Evolutionary conservation across 1,140 invertebrate genomes (phyloP).

Genomic region (Frieseomelitta varia): DNA sequence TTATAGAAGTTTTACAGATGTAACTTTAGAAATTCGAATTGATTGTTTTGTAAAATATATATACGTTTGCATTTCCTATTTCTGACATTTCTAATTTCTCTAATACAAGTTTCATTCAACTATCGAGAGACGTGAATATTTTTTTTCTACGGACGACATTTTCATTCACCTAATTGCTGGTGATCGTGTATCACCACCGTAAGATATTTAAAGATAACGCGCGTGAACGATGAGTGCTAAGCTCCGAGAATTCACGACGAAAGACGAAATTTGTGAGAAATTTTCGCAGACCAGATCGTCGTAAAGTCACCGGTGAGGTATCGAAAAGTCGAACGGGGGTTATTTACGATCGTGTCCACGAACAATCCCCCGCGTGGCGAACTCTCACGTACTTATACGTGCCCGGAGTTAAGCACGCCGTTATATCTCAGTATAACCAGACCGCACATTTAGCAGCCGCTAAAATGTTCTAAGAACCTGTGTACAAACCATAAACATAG

Average conservation of each 20-base stretch:
- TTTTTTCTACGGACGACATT: no score
- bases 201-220: no score
- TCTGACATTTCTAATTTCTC: no score
- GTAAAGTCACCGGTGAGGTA: background rate
- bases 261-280: background rate
- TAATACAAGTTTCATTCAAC: no score
- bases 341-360: conserved; percentile 61
- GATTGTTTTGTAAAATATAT: no score
- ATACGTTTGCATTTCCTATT: no score
- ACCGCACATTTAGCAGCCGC: conserved; percentile 20
- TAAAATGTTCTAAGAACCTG: conserved; percentile 50
- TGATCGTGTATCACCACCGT: no score
- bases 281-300: background rate
- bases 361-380: conserved; percentile 59
- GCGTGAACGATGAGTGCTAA: background rate
- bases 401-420: conserved; percentile 32
- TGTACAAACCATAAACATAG: conserved; percentile 34
- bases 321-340: conserved; percentile 31
- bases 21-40: no score
- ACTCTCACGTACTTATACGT: conserved; percentile 57
- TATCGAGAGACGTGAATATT: no score
- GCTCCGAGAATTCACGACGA: background rate
- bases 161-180: no score
- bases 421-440: conserved; percentile 63
- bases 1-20: no score